Evolutionary conservation across 2,113 vertebrate species (phyloP), one percentile per base, ranked within the genome.

Genomic region (Caranx ignobilis): DNA sequence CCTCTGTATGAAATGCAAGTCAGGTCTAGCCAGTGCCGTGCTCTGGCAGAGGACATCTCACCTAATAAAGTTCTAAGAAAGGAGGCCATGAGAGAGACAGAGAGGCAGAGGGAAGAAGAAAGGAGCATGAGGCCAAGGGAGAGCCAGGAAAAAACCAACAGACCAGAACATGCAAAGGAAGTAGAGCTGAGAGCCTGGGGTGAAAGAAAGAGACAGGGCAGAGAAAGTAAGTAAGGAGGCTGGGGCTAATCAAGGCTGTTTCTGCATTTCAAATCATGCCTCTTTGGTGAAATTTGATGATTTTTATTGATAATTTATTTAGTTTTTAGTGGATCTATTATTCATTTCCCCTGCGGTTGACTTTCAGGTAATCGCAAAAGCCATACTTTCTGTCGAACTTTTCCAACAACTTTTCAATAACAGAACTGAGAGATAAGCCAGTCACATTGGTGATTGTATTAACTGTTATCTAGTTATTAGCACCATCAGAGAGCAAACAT

Each of bases 401-500:
- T 90, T 84, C 70, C 74, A 65, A 62, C 55, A 89, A 92, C 85
- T 86, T 89, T 90, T 89, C 81, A 79, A 84, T 81, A 86, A 84
- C 85, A 76, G 56, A 75, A 73, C 63, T 62, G 39, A 85, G 64
- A 75, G 88, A 92, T 85, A 89, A 89, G 69, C 67, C 71, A 75
- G 65, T 73, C 80, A 79, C 72, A 66, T 69, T 75, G 77, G 77
- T 67, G 79, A 88, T 77, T 75, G 75, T 83, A 85, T 87, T 88
- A 89, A 79, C 66, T 60, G 71, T 88, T 93, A 92, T 94, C 94
- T 88, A 75, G 48, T 67, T 48, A 67, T 74, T 76, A 82, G 73
- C 87, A 88, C 62, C 71, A 73, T 63, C 60, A 43, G 71, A 90
- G 70, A 75, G 85, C 88, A 94, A 93, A 93, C 90, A 92, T 81